Evolutionary conservation across 1,140 invertebrate species (phyloP).

Genomic region (Heliconius eleuchia): DNA sequence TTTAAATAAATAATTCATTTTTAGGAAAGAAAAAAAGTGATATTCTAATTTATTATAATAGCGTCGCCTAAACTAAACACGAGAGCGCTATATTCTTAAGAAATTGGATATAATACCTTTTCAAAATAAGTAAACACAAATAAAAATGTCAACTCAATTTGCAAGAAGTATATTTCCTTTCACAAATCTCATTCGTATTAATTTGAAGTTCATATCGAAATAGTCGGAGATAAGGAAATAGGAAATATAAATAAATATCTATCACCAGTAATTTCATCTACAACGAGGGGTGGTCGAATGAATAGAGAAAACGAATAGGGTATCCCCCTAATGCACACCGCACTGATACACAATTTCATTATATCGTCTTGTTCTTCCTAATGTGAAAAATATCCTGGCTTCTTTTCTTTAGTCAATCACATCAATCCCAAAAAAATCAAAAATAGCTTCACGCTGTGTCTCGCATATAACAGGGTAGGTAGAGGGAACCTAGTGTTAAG

Average conservation of each 20-base stretch:
- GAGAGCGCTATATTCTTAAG: background rate
- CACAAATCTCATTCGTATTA: slow-evolving; percentile 1
- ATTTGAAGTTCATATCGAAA: slow-evolving; percentile 7
- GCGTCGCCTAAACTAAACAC: background rate
- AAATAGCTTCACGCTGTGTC: no score
- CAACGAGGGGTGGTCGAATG: slow-evolving; percentile 23
- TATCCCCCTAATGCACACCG: slow-evolving; percentile 16
- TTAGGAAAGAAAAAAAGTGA: no score
- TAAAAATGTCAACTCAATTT: background rate
- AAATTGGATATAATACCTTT: background rate
- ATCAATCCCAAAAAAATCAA: no score
- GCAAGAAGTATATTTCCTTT: background rate
- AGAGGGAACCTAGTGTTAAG: no score
- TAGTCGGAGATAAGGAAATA: background rate
- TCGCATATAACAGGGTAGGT: no score
- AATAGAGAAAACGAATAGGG: slow-evolving; percentile 21
- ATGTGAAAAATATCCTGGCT: background rate
- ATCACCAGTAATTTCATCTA: slow-evolving; percentile 23
- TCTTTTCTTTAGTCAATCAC: background rate
- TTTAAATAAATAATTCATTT: no score
- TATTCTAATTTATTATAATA: no score
- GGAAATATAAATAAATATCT: slow-evolving; percentile 26
- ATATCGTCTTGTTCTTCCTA: background rate
- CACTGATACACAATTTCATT: slow-evolving; percentile 24
- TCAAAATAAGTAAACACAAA: background rate